These are phyloP conservation scores for Poecilia velifera DNA, from an alignment of 2,797 vertebrate genomes.

Conservation along the genomic window DNA sequence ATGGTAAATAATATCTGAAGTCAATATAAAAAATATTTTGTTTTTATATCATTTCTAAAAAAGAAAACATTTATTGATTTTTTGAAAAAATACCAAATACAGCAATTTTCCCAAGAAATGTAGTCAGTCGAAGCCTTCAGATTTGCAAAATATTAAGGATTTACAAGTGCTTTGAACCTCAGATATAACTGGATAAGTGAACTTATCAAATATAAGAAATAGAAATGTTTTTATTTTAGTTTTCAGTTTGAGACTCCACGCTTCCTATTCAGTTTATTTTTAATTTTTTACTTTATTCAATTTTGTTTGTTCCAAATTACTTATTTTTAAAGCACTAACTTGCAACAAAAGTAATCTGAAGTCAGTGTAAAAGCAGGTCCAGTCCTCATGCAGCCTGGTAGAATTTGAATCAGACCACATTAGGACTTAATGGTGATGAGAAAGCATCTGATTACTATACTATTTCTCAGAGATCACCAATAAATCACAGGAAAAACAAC, in stretches of 20 bases:
- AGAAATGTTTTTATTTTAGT: background rate
- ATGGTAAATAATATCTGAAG: background rate
- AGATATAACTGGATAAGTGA: background rate
- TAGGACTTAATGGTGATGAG: background rate
- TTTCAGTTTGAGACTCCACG: background rate
- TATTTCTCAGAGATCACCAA: background rate
- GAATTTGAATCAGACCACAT: background rate
- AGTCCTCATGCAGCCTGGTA: background rate
- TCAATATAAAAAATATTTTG: background rate
- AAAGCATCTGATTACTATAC: background rate
- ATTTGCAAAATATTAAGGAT: background rate
- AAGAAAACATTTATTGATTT: background rate
- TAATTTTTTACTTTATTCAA: background rate
- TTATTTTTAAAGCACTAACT: background rate
- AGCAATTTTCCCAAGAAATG: background rate
- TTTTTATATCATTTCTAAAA: background rate
- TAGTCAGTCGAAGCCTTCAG: background rate
- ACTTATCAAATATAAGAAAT: background rate
- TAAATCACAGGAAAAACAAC: background rate
- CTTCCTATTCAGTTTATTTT: background rate
- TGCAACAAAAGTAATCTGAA: background rate
- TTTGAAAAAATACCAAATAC: background rate
- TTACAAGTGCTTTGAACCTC: background rate
- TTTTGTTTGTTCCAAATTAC: background rate
- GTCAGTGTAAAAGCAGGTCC: background rate